These are phyloP conservation scores for Seriola rivoliana DNA, from an alignment of 2,113 vertebrate species.

Conservation along the genomic window DNA sequence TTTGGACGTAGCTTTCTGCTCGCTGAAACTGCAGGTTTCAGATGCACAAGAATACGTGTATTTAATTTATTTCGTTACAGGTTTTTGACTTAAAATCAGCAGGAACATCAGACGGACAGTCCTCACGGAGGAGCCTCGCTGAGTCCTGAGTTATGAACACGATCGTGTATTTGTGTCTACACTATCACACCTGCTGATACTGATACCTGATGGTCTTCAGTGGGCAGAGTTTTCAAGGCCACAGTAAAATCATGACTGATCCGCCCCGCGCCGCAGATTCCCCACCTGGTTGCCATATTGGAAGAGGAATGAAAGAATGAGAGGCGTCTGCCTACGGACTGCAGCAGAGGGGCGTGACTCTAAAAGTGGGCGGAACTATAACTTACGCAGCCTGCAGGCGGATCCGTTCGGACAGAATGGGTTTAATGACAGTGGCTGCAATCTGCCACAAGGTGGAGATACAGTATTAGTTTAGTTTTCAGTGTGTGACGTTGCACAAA, in stretches of 20 bases:
- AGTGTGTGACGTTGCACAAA: slow-evolving; percentile 4
- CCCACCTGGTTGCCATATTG: slow-evolving; percentile 88
- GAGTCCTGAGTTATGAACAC: background rate
- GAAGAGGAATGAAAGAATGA: background rate
- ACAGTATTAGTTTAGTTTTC: background rate
- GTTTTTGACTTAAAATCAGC: background rate
- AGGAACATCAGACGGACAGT: background rate
- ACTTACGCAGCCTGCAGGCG: too few relatives aligned
- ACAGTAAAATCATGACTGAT: slow-evolving; percentile 89
- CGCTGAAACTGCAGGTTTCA: background rate
- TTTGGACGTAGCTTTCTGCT: background rate
- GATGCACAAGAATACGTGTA: too few relatives aligned
- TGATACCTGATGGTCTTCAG: slow-evolving; percentile 88
- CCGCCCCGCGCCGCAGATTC: slow-evolving; percentile 87
- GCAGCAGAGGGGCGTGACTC: too few relatives aligned
- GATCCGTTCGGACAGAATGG: too few relatives aligned
- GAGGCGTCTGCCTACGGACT: too few relatives aligned
- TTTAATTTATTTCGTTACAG: background rate
- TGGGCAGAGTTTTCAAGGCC: slow-evolving; percentile 83
- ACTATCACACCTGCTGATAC: background rate
- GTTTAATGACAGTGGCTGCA: background rate
- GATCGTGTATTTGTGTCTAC: accelerated
- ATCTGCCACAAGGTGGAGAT: slow-evolving; percentile 58
- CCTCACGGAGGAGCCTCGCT: background rate
- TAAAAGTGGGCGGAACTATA: too few relatives aligned